Evolutionary conservation across 64 coral and sea anemone genomes (phyloP).

Genomic region (Dendrophyllia cribrosa): DNA sequence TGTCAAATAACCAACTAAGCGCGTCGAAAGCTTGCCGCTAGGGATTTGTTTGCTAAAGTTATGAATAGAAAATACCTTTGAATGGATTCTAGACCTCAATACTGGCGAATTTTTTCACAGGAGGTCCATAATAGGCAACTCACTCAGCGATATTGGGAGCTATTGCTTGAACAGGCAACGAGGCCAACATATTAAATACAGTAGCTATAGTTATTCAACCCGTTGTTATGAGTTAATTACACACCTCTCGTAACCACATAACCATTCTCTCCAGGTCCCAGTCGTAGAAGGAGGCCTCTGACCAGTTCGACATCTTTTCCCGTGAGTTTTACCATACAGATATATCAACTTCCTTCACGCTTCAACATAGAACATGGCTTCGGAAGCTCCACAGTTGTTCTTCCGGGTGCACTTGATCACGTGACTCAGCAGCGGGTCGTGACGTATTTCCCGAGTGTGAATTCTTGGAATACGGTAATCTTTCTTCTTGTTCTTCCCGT

Average conservation of each 20-base stretch:
- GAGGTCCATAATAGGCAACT: neutral
- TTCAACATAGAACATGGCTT: neutral
- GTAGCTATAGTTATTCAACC: neutral
- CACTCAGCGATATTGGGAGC: conserved; percentile 18
- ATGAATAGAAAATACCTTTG: neutral
- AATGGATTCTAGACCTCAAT: neutral
- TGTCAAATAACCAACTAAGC: too few relatives aligned
- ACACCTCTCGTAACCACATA: conserved; percentile 10
- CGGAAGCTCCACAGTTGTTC: neutral
- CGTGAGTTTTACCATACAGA: neutral
- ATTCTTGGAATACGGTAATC: neutral
- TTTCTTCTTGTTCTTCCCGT: too few relatives aligned
- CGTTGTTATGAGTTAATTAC: neutral
- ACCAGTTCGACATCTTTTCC: conserved; percentile 21
- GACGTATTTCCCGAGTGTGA: neutral
- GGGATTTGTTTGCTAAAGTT: neutral
- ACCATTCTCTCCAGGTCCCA: conserved; percentile 23
- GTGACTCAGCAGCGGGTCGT: neutral
- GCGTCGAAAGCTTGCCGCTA: neutral
- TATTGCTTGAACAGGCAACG: neutral
- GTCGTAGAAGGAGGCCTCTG: neutral
- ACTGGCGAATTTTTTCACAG: neutral
- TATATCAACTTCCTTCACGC: neutral
- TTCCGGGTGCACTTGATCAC: conserved; percentile 38
- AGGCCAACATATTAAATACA: conserved; percentile 24